phyloP scores from a whole-genome alignment of 2,797 vertebrate genomes.

The Ataeniobius toweri region DNA sequence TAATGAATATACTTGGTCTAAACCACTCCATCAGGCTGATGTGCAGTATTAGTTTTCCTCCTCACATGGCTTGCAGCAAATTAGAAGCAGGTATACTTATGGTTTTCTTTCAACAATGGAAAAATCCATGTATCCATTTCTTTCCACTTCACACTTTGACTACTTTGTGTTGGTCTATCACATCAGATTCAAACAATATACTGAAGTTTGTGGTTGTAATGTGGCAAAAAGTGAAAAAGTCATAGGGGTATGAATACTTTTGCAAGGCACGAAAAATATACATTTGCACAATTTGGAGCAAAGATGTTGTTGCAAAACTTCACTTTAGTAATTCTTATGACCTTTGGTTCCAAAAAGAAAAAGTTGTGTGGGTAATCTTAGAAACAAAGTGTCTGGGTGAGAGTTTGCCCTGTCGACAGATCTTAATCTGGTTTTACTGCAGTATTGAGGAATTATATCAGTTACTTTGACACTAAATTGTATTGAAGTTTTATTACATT shows the following conservation, averaged over 20 bases:
- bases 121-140: not conserved
- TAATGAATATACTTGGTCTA: too few relatives aligned
- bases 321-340: conserved; percentile 66
- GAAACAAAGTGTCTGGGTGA: conserved; percentile 26
- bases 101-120: not conserved
- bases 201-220: not conserved
- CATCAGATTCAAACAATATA: not conserved
- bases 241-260: not conserved
- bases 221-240: not conserved
- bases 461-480: not conserved
- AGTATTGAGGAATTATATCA: not conserved
- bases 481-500: not conserved
- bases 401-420: conserved; percentile 15
- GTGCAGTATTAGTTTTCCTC: too few relatives aligned
- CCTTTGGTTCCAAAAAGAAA: conserved; percentile 57
- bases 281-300: conserved; percentile 37
- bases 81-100: not conserved
- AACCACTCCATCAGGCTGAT: too few relatives aligned
- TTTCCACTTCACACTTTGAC: not conserved
- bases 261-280: not conserved
- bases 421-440: conserved; percentile 21
- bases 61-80: not conserved
- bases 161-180: not conserved
- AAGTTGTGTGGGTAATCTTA: conserved; percentile 39
- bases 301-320: conserved; percentile 49